A percentile compares a stretch with the other conserved stretches of the same genome.
Conservation (phyloP, 2,797 vertebrate genomes). For the Enteromius treurensis region DNA sequence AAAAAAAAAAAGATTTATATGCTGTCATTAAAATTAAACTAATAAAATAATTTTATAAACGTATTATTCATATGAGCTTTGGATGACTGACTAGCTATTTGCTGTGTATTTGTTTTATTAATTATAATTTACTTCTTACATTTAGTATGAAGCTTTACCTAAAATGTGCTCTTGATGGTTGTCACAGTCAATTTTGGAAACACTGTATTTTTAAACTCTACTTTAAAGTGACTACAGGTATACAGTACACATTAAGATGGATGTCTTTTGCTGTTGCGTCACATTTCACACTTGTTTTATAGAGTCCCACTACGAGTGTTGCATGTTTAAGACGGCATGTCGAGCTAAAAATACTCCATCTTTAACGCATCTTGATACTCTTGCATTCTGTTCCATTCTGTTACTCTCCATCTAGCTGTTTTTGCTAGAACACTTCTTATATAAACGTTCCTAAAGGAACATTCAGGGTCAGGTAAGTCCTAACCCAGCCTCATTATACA, state of each 20-base stretch:
- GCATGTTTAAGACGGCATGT: conserved; percentile 9
- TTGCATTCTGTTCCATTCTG: conserved; percentile 11
- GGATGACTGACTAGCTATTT: background rate
- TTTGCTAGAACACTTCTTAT: background rate
- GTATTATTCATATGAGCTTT: background rate
- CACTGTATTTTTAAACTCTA: background rate
- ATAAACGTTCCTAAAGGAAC: background rate
- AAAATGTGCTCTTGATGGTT: background rate
- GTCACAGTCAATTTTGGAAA: background rate
- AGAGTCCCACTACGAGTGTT: background rate
- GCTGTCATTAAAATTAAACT: background rate
- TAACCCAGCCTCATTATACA: background rate
- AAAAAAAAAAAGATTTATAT: background rate
- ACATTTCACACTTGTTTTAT: conserved; percentile 25
- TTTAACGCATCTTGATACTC: conserved; percentile 7
- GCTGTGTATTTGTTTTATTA: background rate
- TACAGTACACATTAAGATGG: background rate
- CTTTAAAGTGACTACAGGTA: conserved; percentile 5
- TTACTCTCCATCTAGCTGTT: conserved; percentile 3
- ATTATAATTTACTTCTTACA: background rate
- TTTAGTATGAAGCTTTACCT: background rate
- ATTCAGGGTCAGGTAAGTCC: background rate
- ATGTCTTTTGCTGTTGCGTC: conserved; percentile 5
- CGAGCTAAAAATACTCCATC: conserved; percentile 25
- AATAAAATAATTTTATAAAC: background rate